These are phyloP conservation scores for Hypercompe scribonia DNA, from an alignment of 2,888 invertebrate species.

Conservation along the genomic window DNA sequence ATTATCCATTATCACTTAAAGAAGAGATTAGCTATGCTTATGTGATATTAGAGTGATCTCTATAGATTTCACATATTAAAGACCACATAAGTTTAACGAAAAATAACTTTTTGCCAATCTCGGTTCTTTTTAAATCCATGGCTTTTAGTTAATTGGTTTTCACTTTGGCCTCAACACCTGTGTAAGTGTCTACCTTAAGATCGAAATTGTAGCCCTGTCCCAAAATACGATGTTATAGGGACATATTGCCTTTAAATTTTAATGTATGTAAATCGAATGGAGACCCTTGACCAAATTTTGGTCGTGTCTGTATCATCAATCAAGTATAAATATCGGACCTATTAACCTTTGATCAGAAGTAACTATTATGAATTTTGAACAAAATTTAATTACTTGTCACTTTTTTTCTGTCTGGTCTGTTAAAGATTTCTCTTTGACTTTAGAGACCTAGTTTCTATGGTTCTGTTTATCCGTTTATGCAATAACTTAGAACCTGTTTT, in stretches of 20 bases:
- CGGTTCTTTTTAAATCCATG: not conserved
- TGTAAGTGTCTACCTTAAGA: not conserved
- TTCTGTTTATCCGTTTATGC: not conserved
- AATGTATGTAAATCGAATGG: conserved; percentile 11
- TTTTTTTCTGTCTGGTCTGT: not conserved
- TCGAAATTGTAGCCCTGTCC: not conserved
- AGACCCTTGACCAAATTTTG: conserved; percentile 24
- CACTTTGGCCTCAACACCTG: not conserved
- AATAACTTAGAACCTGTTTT: not conserved
- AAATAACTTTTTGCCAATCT: not conserved
- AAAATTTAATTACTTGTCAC: not conserved
- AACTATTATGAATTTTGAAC: conserved; percentile 3
- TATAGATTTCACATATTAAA: not conserved
- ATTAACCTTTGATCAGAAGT: conserved; percentile 20
- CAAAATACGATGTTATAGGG: conserved; percentile 3
- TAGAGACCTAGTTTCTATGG: not conserved
- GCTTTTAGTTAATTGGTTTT: not conserved
- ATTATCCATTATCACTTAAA: not conserved
- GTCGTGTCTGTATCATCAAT: conserved; percentile 17
- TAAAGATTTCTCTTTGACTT: not conserved
- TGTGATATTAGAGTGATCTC: not conserved
- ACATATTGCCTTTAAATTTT: conserved; percentile 6
- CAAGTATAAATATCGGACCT: conserved; percentile 15
- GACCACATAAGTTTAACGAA: not conserved
- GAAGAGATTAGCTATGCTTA: not conserved